Evolutionary conservation across 2,113 vertebrate genomes (phyloP).

Genomic region (Cariama cristata): DNA sequence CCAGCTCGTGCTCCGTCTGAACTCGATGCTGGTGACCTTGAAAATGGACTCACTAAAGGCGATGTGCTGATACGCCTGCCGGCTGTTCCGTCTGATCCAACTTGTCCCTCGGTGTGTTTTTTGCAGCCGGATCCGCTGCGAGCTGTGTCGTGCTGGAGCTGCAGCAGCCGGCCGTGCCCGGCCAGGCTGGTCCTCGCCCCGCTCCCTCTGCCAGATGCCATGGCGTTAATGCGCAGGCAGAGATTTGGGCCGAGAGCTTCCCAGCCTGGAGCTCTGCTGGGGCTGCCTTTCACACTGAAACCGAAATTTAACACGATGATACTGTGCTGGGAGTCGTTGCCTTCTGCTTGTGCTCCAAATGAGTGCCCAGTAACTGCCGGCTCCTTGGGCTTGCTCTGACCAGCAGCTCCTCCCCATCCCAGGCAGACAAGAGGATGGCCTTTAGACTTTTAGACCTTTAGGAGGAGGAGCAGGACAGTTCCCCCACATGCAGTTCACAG

Average conservation of each 20-base stretch:
- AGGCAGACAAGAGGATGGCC: rapidly evolving
- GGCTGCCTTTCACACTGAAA: background rate
- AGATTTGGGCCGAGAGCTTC: background rate
- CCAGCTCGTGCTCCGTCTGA: rapidly evolving
- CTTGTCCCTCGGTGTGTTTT: rapidly evolving
- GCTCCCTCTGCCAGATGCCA: background rate
- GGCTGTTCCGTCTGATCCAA: rapidly evolving
- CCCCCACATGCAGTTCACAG: rapidly evolving
- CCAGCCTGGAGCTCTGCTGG: background rate
- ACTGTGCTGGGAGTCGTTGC: background rate
- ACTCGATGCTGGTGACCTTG: background rate
- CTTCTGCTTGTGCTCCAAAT: rapidly evolving
- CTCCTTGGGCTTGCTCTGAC: background rate
- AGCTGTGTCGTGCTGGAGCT: rapidly evolving
- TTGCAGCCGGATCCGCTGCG: rapidly evolving
- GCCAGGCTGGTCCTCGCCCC: background rate
- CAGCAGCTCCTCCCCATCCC: background rate
- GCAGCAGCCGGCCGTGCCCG: background rate
- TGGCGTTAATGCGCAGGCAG: background rate
- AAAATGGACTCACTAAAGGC: rapidly evolving
- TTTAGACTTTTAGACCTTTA: rapidly evolving
- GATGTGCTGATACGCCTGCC: rapidly evolving
- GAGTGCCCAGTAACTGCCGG: background rate
- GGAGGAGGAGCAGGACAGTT: background rate
- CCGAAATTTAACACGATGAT: rapidly evolving